Conservation (phyloP, 2,113 vertebrate genomes). For the Delphinus delphis region DNA sequence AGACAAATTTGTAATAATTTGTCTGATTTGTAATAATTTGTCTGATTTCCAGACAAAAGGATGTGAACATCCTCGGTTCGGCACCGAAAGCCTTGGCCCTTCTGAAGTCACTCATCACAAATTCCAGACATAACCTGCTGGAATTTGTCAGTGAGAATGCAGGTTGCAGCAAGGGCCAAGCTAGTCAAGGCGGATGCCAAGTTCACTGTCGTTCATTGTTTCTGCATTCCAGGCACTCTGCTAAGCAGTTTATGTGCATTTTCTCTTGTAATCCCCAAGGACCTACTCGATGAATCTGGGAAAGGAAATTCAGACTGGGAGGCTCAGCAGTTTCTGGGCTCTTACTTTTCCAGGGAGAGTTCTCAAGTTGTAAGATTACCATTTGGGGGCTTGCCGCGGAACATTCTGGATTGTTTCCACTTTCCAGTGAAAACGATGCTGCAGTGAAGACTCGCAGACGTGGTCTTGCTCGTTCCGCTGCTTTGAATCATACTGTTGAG, state of each 20-base stretch:
- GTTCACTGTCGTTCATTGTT: not conserved
- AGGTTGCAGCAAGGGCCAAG: not conserved
- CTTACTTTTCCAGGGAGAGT: not conserved
- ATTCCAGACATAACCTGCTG: not conserved
- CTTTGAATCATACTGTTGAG: not conserved
- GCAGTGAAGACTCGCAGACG: not conserved
- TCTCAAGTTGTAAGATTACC: not conserved
- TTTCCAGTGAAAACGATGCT: not conserved
- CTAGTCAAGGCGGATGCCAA: not conserved
- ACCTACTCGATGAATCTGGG: not conserved
- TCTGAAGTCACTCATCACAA: not conserved
- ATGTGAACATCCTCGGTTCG: not conserved
- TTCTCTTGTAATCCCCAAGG: too few relatives aligned
- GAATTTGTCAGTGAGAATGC: not conserved
- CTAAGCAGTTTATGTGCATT: too few relatives aligned
- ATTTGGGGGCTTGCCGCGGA: too few relatives aligned
- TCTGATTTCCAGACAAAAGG: constrained; percentile 15
- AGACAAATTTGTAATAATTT: too few relatives aligned
- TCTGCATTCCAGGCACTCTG: not conserved
- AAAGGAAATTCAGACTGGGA: not conserved
- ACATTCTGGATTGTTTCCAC: not conserved
- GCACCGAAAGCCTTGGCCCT: not conserved
- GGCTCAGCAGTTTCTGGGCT: not conserved
- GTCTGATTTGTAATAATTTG: too few relatives aligned
- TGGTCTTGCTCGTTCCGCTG: too few relatives aligned